Evolutionary conservation across 2,113 vertebrate species (phyloP), one percentile per base, ranked within the genome.

Genomic region (Rhabdomys dilectus): DNA sequence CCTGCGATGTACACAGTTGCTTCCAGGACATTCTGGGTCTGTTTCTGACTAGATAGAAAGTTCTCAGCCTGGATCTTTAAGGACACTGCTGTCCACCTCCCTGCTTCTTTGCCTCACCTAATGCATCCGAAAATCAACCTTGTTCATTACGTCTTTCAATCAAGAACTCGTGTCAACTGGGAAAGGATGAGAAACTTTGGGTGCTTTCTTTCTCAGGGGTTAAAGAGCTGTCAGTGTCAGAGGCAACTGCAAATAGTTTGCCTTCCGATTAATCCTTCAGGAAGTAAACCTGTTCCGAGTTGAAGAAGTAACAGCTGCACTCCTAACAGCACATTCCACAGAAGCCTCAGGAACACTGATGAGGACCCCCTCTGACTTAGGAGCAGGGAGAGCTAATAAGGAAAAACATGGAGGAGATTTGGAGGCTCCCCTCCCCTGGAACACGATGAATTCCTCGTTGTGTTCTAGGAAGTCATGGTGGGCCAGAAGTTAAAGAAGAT

Each of bases 211-310:
- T 93, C 94, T 96, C 93, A 42, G 45, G 76, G 76, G 82, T 89
- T 77, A 95, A 82, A 86, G 93, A 91, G 72, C 93, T 82, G 80
- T 26, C 80, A 60, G 53, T 90, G 80, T 72, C 51, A 73, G 87
- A 87, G 76, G 85, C 95, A 96, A 97, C 97, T 97, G 94, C 97
- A 94, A 68, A 97, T 95, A 86, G 88, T 97, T 96, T 85, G 82
- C 81, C 58, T 94, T 72, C 24, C 39, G 62, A 19, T 81, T 95
- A 98, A 97, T 98, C 97, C 96, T 93, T 90, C 75, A 91, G 85
- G 45, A 90, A 76, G 96, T 84, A 96, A 97, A 97, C 91, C 92
- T 96, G 92, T 91, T 95, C 80, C 84, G 68, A 94, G 92, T 4
- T 82, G 95, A 80, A 92, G 81, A 92, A 24, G 70, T 2, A 92